Evolutionary conservation across 2,888 invertebrate species (phyloP), one percentile per base, ranked within the genome.

Genomic region (Sarcophaga rosellei): DNA sequence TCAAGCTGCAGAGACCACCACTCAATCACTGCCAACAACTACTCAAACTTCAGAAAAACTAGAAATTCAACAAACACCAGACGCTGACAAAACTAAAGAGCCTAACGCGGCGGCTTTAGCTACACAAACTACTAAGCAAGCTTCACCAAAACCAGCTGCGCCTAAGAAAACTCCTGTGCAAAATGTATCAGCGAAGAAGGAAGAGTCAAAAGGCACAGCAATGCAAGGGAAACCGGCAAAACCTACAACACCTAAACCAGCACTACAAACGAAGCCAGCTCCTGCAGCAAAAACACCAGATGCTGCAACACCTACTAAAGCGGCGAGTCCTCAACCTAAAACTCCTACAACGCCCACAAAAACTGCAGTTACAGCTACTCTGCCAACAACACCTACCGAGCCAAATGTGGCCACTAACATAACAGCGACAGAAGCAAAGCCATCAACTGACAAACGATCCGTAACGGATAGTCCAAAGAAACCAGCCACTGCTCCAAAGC

Each of bases 401-500:
- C 73, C 44, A 47, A 80, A 25, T 65, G 17, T 21, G 0, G 20
- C 59, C 21, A 15, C 44, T 62, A 4, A 17, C 15, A 70, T 68
- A 21, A 25, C 78, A 62, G 21, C 15, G 44, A 45, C 45, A 45
- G 81, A 72, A 47, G 8, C 63, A 35, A 87, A 74, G 11, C 1
- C 17, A 63, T 45, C 6, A 6, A 59, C 68, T 4, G 74, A 20
- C 15, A 80, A 80, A 15, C 11, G 59, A 6, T 3, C 4, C 21
- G 2, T 57, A 10, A 47, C 6, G 5, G 84, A 84, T 17, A 44
- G 12, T 53, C 77, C 76, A 66, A 85, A 95, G 98, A 91, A 97
- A 96, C 91, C 98, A 98, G 59, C 44, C 8, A 35, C 45, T 23
- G 44, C 75, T 21, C 23, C 92, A 97, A 98, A 92, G 97, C 98